phyloP scores from a whole-genome alignment of 2,797 vertebrate species.

The Periophthalmus magnuspinnatus region DNA sequence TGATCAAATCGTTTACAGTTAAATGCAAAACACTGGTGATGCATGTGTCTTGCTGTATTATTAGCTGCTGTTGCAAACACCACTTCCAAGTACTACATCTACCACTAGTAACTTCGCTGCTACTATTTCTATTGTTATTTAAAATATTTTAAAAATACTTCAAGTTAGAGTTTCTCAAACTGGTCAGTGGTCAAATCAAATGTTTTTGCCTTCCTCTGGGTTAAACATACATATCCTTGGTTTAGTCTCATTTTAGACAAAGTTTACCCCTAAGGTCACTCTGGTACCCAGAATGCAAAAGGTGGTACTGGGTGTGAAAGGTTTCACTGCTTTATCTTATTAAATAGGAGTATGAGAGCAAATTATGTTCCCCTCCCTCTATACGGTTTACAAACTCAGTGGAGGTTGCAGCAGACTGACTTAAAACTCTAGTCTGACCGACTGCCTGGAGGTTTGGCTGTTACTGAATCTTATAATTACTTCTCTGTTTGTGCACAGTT shows the following conservation, averaged over 20 bases:
- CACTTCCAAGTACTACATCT: background rate
- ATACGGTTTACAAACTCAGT: background rate
- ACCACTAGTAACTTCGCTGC: background rate
- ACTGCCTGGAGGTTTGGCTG: slow-evolving; percentile 41
- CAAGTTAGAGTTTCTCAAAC: background rate
- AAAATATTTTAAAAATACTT: background rate
- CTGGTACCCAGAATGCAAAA: too few relatives aligned
- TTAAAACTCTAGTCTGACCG: slow-evolving; percentile 19
- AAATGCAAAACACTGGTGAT: too few relatives aligned
- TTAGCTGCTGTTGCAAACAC: too few relatives aligned
- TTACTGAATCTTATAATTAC: slow-evolving; percentile 44
- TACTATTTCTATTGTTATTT: background rate
- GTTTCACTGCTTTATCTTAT: too few relatives aligned
- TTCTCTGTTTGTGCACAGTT: slow-evolving; percentile 35
- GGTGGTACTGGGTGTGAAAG: too few relatives aligned
- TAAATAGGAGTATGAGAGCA: background rate
- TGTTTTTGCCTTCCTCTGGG: too few relatives aligned
- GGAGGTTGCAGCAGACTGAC: slow-evolving; percentile 38
- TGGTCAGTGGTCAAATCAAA: too few relatives aligned
- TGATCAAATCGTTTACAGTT: too few relatives aligned
- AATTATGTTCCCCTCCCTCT: background rate
- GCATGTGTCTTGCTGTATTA: too few relatives aligned
- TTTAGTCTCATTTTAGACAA: too few relatives aligned
- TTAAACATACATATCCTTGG: too few relatives aligned
- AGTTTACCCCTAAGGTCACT: too few relatives aligned